Evolutionary conservation across 2,113 vertebrate genomes (phyloP).

Genomic region (Acanthochromis polyacanthus): DNA sequence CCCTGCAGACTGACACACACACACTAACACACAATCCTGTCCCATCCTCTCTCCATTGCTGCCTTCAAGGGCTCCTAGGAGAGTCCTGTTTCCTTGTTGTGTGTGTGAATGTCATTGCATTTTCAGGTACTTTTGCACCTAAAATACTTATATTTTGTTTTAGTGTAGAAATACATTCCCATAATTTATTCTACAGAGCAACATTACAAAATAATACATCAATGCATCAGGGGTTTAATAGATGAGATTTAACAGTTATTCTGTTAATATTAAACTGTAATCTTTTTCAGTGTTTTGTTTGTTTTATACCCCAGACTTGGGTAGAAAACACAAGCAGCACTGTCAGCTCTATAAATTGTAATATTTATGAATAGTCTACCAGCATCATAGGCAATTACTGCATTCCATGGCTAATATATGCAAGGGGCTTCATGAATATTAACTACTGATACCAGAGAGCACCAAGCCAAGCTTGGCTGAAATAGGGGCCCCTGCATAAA

Average conservation of each 20-base stretch:
- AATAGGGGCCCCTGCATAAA: conserved; percentile 26
- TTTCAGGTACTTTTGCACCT: background rate
- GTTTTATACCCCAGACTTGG: background rate
- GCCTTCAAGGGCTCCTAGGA: conserved; percentile 46
- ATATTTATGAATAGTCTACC: conserved; percentile 25
- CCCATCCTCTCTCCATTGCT: conserved; percentile 49
- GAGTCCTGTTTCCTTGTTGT: background rate
- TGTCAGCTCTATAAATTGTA: conserved; percentile 17
- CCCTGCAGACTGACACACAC: conserved; percentile 36
- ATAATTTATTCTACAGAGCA: too few species aligned
- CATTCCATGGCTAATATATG: conserved; percentile 48
- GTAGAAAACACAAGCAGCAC: conserved; percentile 12
- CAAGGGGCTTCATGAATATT: conserved; percentile 50
- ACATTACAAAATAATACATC: too few species aligned
- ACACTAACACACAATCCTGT: conserved; percentile 26
- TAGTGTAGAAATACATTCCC: too few species aligned
- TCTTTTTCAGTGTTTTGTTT: background rate
- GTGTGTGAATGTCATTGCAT: conserved; percentile 3
- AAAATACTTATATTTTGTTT: too few species aligned
- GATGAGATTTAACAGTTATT: too few species aligned
- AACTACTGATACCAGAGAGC: conserved; percentile 35
- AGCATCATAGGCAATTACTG: conserved; percentile 42
- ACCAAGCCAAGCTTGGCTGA: background rate
- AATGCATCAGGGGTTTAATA: too few species aligned
- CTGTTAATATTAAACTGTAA: too few species aligned